phyloP scores from a whole-genome alignment of 2,797 vertebrate species.

The Anguilla marmorata region DNA sequence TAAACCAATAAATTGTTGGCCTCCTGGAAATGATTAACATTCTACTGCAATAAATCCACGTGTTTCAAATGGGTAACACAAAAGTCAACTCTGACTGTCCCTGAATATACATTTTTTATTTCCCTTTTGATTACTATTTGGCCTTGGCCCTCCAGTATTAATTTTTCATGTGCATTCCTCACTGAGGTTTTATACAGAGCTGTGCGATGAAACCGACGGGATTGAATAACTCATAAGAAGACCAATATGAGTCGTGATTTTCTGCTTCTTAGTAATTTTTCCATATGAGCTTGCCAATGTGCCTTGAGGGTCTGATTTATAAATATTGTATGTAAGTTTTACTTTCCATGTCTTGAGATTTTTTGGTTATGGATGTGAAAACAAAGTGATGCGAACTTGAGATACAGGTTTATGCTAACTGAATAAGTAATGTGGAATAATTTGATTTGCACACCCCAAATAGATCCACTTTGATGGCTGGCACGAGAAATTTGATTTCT shows the following conservation, averaged over 20 bases:
- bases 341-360: neutral
- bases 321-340: neutral
- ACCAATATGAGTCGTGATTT: neutral
- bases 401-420: neutral
- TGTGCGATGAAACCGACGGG: neutral
- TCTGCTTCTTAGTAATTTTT: neutral
- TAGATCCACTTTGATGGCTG: slow-evolving; percentile 75
- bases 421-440: neutral
- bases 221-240: neutral
- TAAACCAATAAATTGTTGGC: neutral
- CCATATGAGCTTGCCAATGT: neutral
- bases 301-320: neutral
- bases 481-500: slow-evolving; percentile 71
- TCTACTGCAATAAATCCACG: neutral
- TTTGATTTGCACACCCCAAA: neutral
- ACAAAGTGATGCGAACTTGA: neutral
- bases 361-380: neutral
- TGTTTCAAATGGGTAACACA: neutral
- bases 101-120: neutral
- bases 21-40: neutral
- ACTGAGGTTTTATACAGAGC: neutral
- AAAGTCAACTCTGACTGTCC: neutral
- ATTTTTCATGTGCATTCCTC: slow-evolving; percentile 2
- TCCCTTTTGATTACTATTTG: slow-evolving; percentile 10
- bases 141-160: neutral